Conservation (phyloP, 2,113 vertebrate genomes). For the Thamnophis sirtalis region DNA sequence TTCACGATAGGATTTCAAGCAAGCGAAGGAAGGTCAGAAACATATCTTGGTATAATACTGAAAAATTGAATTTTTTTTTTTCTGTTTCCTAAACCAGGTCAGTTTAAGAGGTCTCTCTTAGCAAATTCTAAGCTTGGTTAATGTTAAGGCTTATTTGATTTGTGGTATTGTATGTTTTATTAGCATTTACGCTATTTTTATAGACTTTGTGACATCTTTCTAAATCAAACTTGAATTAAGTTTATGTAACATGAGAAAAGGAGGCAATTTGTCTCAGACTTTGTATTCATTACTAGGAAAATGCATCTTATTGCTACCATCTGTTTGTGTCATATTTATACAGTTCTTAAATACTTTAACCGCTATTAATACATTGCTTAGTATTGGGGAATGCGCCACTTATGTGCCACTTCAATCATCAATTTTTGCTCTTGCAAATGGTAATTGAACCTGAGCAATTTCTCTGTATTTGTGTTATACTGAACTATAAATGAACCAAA, state of each 20-base stretch:
- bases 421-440: not conserved
- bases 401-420: not conserved
- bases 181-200: not conserved
- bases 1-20: not conserved
- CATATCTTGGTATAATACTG: not conserved
- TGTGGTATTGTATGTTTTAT: not conserved
- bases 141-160: not conserved
- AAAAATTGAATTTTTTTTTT: not conserved
- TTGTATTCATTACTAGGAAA: not conserved
- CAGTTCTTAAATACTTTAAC: not conserved
- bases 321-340: not conserved
- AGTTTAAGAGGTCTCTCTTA: not conserved
- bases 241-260: not conserved
- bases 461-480: not conserved
- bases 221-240: not conserved
- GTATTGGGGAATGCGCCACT: not conserved
- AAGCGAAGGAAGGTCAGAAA: not conserved
- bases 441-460: not conserved
- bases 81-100: not conserved
- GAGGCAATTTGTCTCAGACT: not conserved
- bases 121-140: not conserved
- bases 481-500: not conserved
- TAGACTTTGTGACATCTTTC: not conserved
- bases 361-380: not conserved
- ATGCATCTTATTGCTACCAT: not conserved